phyloP scores from a whole-genome alignment of 2,797 vertebrate species.

The Acanthopagrus latus region DNA sequence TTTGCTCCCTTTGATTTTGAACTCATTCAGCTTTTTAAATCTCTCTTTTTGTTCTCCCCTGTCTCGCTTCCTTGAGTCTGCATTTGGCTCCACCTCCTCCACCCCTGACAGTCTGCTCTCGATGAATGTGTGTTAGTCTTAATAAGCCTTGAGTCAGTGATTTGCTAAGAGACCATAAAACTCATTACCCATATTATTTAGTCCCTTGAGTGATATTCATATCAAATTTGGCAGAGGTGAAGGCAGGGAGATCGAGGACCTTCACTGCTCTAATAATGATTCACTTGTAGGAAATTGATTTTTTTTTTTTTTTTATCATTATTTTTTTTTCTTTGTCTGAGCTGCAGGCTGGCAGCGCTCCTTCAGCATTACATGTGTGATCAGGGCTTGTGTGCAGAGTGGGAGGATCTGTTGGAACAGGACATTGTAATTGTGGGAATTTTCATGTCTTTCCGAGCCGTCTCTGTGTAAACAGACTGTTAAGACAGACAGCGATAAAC shows the following conservation, averaged over 20 bases:
- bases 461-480: conserved; percentile 58
- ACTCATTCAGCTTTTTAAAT: too few species aligned
- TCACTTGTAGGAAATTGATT: conserved; percentile 63
- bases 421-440: conserved; percentile 36
- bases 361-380: conserved; percentile 11
- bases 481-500: neutral
- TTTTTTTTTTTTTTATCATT: conserved; percentile 21
- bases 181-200: conserved; percentile 37
- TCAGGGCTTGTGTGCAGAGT: conserved; percentile 41
- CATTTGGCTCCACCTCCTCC: too few species aligned
- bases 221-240: conserved; percentile 30
- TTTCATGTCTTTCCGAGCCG: conserved; percentile 21
- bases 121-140: conserved; percentile 19
- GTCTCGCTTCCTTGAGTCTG: too few species aligned
- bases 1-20: too few species aligned
- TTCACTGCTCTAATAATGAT: conserved; percentile 68
- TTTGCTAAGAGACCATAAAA: conserved; percentile 51
- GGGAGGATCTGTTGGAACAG: conserved; percentile 25
- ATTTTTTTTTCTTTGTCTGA: conserved; percentile 34
- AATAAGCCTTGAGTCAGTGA: conserved; percentile 27
- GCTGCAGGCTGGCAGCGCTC: conserved; percentile 37
- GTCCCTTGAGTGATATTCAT: conserved; percentile 46
- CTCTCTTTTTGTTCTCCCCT: too few species aligned
- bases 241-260: conserved; percentile 17
- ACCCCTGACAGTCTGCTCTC: neutral